These are phyloP conservation scores for Cichladusa arquata DNA, from an alignment of 2,113 vertebrate species.

Conservation along the genomic window DNA sequence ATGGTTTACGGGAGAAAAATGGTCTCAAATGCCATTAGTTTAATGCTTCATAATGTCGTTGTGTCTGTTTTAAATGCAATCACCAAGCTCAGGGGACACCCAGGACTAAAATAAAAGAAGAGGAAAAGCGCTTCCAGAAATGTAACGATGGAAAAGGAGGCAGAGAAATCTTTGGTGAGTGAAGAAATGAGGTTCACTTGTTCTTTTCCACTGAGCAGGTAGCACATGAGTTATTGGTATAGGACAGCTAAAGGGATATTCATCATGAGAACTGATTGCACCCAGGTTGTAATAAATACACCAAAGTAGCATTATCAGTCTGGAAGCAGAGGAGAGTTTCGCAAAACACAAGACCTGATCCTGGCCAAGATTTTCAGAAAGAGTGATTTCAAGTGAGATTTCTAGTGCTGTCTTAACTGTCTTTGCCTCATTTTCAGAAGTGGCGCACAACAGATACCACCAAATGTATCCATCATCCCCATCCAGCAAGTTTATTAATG, in stretches of 20 bases:
- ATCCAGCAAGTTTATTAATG: not conserved
- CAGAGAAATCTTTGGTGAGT: not conserved
- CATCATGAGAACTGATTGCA: not conserved
- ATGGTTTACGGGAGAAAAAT: slow-evolving; percentile 63
- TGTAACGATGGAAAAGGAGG: not conserved
- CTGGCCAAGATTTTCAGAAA: not conserved
- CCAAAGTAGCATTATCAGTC: not conserved
- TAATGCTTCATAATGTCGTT: slow-evolving; percentile 65
- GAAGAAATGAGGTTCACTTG: not conserved
- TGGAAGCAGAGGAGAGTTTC: not conserved
- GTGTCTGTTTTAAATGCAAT: slow-evolving; percentile 65
- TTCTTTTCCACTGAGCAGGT: slow-evolving; percentile 4
- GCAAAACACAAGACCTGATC: not conserved
- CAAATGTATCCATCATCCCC: accelerated
- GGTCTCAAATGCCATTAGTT: slow-evolving; percentile 66
- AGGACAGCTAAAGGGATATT: not conserved
- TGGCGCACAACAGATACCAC: accelerated
- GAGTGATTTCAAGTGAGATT: not conserved
- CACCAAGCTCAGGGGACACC: slow-evolving; percentile 34
- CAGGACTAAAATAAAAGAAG: slow-evolving; percentile 43
- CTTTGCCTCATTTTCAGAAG: not conserved
- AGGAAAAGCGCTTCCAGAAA: slow-evolving; percentile 33
- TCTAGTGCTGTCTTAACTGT: not conserved
- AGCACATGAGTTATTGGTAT: not conserved
- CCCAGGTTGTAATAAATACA: not conserved